These are phyloP conservation scores for Harpagifer antarcticus DNA, from an alignment of 2,797 vertebrate genomes.

Conservation along the genomic window DNA sequence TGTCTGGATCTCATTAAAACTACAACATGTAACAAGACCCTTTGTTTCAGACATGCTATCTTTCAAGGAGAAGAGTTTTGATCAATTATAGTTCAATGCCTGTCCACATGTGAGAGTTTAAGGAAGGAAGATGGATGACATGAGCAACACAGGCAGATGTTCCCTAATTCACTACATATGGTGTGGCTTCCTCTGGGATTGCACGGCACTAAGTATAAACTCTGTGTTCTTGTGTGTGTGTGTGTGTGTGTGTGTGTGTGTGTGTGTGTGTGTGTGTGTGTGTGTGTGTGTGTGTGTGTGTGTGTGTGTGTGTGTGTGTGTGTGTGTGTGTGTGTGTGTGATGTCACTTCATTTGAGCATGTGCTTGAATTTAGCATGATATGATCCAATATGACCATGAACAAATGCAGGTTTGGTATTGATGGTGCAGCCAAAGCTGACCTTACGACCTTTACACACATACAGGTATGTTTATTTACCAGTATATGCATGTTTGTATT, in stretches of 20 bases:
- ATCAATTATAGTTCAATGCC: slow-evolving; percentile 41
- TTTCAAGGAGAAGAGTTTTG: slow-evolving; percentile 40
- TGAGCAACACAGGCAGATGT: slow-evolving; percentile 74
- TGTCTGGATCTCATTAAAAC: slow-evolving; percentile 43
- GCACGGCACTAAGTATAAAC: slow-evolving; percentile 51
- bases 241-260: slow-evolving; percentile 57
- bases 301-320: slow-evolving; percentile 55
- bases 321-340: slow-evolving; percentile 56
- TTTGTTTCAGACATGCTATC: slow-evolving; percentile 43
- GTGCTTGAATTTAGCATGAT: slow-evolving; percentile 78
- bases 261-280: slow-evolving; percentile 52
- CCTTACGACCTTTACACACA: slow-evolving; percentile 41
- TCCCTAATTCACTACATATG: slow-evolving; percentile 74
- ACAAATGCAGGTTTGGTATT: slow-evolving; percentile 36
- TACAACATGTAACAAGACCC: slow-evolving; percentile 39
- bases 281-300: slow-evolving; percentile 58
- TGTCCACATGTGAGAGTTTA: slow-evolving; percentile 61
- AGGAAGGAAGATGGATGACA: slow-evolving; percentile 66
- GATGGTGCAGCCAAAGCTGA: slow-evolving; percentile 42
- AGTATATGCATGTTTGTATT: not conserved
- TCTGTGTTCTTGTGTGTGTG: slow-evolving; percentile 17
- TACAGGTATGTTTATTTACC: slow-evolving; percentile 8
- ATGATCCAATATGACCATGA: slow-evolving; percentile 69
- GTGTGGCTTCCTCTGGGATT: slow-evolving; percentile 48
- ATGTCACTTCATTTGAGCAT: slow-evolving; percentile 76